Evolutionary conservation across 2,797 vertebrate species (phyloP).

Genomic region (Rhabdophis nuchalis): DNA sequence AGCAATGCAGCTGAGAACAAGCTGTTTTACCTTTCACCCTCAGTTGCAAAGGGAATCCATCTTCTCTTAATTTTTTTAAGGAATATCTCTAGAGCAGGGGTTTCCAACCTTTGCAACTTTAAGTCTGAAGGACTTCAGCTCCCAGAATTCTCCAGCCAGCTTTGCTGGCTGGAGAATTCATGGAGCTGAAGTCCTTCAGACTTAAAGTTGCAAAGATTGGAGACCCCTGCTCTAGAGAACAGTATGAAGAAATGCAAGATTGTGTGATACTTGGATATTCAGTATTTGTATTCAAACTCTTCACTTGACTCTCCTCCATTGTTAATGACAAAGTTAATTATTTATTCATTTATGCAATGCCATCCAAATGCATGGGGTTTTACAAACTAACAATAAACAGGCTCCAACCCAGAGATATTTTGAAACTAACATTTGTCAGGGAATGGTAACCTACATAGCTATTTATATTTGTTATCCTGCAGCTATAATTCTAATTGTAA

Average conservation of each 20-base stretch:
- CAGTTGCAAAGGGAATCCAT: conserved; percentile 61
- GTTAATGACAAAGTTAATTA: background rate
- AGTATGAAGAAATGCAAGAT: conserved; percentile 45
- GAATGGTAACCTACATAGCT: background rate
- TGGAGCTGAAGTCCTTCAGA: no score
- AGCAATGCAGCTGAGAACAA: conserved; percentile 59
- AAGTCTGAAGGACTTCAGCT: no score
- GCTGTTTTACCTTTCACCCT: conserved; percentile 62
- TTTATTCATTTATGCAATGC: background rate
- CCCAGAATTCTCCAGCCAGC: no score
- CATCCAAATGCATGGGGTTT: background rate
- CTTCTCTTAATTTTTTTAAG: conserved; percentile 41
- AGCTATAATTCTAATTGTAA: background rate
- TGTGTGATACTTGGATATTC: conserved; percentile 2
- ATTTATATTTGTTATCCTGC: background rate
- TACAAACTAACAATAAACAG: conserved; percentile 19
- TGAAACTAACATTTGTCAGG: background rate
- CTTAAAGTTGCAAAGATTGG: no score
- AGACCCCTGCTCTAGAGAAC: conserved; percentile 42
- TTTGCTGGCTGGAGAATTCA: no score
- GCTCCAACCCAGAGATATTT: background rate
- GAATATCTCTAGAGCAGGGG: conserved; percentile 42
- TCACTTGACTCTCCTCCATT: conserved; percentile 38
- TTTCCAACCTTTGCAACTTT: no score
- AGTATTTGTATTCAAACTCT: conserved; percentile 21